Evolutionary conservation across 37 sponge, comb jelly and placozoan species (phyloP).

Genomic region (Axinella damicornis): DNA sequence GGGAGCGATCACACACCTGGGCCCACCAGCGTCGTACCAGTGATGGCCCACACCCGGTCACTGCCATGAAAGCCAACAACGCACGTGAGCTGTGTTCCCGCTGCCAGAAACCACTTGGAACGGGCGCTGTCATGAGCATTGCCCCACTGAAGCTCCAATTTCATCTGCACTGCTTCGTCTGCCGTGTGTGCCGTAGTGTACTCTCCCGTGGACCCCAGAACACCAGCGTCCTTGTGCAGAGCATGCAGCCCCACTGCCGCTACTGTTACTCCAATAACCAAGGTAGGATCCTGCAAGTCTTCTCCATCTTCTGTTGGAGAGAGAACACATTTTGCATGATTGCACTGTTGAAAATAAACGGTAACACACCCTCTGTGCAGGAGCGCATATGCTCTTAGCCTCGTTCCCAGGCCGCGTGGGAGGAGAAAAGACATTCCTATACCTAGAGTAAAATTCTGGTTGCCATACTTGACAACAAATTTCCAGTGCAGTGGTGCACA

Average conservation of each 20-base stretch:
- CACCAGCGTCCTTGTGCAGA: conserved; percentile 39
- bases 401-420: too few relatives aligned
- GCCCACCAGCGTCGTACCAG: background rate
- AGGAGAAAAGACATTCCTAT: too few relatives aligned
- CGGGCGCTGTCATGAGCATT: conserved; percentile 55
- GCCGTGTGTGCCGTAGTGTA: conserved; percentile 55
- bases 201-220: conserved; percentile 23
- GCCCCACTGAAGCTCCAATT: conserved; percentile 41
- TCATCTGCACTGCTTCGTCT: conserved; percentile 67
- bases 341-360: too few relatives aligned
- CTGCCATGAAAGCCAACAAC: conserved; percentile 1
- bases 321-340: too few relatives aligned
- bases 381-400: too few relatives aligned
- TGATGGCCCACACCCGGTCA: conserved; percentile 22
- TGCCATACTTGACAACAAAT: too few relatives aligned
- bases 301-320: background rate
- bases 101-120: conserved; percentile 56
- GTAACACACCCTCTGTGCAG: too few relatives aligned
- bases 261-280: conserved; percentile 48
- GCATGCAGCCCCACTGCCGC: conserved; percentile 52
- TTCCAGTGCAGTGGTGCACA: too few relatives aligned
- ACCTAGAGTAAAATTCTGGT: too few relatives aligned
- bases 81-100: conserved; percentile 40
- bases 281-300: conserved; percentile 27
- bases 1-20: conserved; percentile 21